Percentiles rank a stretch among this genome's conserved stretches.
phyloP scores from a whole-genome alignment of 1,140 invertebrate species.

The Drosophila grimshawi region DNA sequence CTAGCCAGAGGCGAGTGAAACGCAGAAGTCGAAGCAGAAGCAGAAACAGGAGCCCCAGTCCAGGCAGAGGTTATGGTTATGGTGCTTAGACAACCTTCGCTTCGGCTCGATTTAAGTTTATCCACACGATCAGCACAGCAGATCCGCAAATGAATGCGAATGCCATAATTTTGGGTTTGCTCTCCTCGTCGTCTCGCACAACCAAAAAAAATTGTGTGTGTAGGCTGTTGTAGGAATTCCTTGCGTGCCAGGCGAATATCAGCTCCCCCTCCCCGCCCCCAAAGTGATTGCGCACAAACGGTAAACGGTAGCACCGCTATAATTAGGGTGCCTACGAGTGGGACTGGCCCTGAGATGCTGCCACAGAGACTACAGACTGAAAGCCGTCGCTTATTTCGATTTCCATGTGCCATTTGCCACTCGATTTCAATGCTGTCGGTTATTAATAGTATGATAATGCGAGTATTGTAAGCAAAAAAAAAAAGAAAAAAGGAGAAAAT shows the following conservation, averaged over 20 bases:
- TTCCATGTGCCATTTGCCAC: conserved; percentile 40
- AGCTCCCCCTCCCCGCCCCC: neutral
- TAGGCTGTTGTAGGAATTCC: conserved; percentile 52
- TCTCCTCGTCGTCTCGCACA: neutral
- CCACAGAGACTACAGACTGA: neutral
- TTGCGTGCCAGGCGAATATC: conserved; percentile 56
- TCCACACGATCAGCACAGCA: conserved; percentile 73
- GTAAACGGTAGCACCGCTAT: conserved; percentile 65
- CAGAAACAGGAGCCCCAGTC: conserved; percentile 5
- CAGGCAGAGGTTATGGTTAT: conserved; percentile 26
- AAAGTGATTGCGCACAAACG: conserved; percentile 17
- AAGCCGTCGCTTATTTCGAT: conserved; percentile 6
- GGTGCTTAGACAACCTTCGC: conserved; percentile 23
- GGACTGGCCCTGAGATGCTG: conserved; percentile 4
- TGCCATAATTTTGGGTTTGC: conserved; percentile 66
- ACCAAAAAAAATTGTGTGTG: conserved; percentile 6
- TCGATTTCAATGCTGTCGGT: conserved; percentile 24
- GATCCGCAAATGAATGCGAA: conserved; percentile 55
- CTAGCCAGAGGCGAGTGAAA: conserved; percentile 62
- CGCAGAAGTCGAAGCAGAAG: conserved; percentile 29
- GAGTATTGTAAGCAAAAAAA: conserved; percentile 14
- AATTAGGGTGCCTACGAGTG: conserved; percentile 33
- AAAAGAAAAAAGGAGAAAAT: neutral
- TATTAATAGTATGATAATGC: conserved; percentile 16
- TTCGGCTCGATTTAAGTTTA: conserved; percentile 78